Evolutionary conservation across 2,113 vertebrate genomes (phyloP), one percentile per base, ranked within the genome.

Genomic region (Columba livia): DNA sequence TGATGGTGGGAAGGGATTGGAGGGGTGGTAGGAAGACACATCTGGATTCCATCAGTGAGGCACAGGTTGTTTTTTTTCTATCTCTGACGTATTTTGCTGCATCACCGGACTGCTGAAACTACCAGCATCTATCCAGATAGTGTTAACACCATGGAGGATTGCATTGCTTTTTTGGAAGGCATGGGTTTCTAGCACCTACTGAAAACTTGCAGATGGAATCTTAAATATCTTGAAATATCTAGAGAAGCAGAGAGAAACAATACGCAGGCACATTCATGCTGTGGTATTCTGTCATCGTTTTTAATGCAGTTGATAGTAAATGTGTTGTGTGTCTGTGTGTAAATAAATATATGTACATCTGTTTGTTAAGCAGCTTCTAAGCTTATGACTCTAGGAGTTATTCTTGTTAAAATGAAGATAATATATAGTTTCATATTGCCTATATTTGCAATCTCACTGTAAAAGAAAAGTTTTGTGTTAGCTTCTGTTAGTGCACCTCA

Each of bases 31-130:
- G 48, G 42, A 81, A 83, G 19, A 21, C 0, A 0, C 40, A 66
- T 71, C 36, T 53, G 60, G 65, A 36, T 88, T 73, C 23, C 25
- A 85, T 50, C 71, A 70, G 50, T 13, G 28, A 0, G 0, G 24
- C 20, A 73, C 15, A 19, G 40, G 16, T 28, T 67, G 48, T 0
- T 3, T 56, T 78, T 42, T 90, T 77, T 75, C 32, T 16, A 67
- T 14, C 7, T 85, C 73, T 89, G 61, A 74, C 0, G 6, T 32
- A 71, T 36, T 54, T 47, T 56, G 5, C 54, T 77, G 16, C 47
- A 90, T 71, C 71, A 85, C 70, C 36, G 80, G n/a, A 58, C 51
- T 88, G 47, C 56, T 70, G 79, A 90, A 90, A 74, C 69, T 70
- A 60, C 42, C 25, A 44, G 40, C 23, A 1, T 67, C 57, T 95